Percentiles rank a stretch among this genome's conserved stretches.
These are phyloP conservation scores for Sander vitreus DNA, from an alignment of 2,113 vertebrate genomes.

Conservation along the genomic window DNA sequence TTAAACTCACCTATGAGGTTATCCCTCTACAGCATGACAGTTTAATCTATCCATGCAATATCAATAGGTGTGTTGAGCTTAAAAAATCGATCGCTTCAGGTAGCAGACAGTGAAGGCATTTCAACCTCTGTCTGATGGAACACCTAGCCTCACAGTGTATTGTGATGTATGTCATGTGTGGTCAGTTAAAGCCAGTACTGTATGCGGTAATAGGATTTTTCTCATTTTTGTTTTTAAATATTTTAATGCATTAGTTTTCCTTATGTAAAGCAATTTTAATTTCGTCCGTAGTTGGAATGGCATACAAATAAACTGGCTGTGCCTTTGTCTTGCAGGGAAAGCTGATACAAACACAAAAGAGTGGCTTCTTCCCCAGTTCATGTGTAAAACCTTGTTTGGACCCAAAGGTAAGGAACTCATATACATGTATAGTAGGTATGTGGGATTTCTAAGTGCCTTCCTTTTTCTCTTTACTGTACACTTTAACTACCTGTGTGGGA, in stretches of 20 bases:
- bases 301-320: neutral
- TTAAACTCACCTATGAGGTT: conserved; percentile 32
- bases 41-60: conserved; percentile 32
- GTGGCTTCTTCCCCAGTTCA: conserved; percentile 93
- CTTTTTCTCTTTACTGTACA: neutral
- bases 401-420: conserved; percentile 84
- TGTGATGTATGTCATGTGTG: neutral
- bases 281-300: neutral
- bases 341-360: conserved; percentile 91
- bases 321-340: conserved; percentile 85
- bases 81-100: conserved; percentile 39
- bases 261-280: neutral
- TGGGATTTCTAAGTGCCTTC: neutral
- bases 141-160: neutral
- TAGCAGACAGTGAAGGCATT: neutral
- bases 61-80: neutral
- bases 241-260: neutral
- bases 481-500: conserved; percentile 3
- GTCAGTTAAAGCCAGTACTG: neutral
- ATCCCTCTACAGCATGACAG: conserved; percentile 15
- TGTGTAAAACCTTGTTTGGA: conserved; percentile 96
- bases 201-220: neutral
- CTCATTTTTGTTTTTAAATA: neutral
- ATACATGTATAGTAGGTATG: neutral
- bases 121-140: neutral